Evolutionary conservation across 1,140 invertebrate genomes (phyloP).

Genomic region (Uloborus diversus): DNA sequence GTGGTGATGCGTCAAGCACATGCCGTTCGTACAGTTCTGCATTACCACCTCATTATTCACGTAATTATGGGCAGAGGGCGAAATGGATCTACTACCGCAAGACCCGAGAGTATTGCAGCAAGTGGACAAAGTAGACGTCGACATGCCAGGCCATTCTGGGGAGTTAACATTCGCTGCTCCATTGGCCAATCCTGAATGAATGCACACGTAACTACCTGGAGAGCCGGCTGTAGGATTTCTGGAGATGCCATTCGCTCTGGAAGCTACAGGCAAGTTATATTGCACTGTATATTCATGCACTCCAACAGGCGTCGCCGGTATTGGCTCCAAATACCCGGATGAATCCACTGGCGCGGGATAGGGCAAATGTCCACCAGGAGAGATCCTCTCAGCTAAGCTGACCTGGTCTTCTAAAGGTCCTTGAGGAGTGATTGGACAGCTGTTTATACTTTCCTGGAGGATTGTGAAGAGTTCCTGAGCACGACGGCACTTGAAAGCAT

Average conservation of each 20-base stretch:
- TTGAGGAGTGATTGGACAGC: neutral
- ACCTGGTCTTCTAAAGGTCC: neutral
- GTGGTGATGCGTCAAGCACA: constrained; percentile 14
- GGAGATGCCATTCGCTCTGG: neutral
- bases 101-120: constrained; percentile 38
- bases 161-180: neutral
- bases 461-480: constrained; percentile 90
- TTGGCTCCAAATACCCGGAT: constrained; percentile 48
- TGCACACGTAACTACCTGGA: constrained; percentile 14
- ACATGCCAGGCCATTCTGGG: neutral
- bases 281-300: no score
- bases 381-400: neutral
- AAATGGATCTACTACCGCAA: neutral
- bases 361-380: neutral
- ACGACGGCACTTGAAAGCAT: constrained; percentile 89
- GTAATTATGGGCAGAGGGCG: constrained; percentile 29
- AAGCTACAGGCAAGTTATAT: neutral
- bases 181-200: neutral
- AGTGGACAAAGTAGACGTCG: neutral
- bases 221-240: no score
- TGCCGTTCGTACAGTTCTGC: constrained; percentile 4
- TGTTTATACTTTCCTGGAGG: constrained; percentile 85
- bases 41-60: constrained; percentile 26
- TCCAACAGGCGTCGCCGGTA: neutral
- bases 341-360: constrained; percentile 5